Evolutionary conservation across 2,888 invertebrate genomes (phyloP).

Genomic region (Acleris laterana): DNA sequence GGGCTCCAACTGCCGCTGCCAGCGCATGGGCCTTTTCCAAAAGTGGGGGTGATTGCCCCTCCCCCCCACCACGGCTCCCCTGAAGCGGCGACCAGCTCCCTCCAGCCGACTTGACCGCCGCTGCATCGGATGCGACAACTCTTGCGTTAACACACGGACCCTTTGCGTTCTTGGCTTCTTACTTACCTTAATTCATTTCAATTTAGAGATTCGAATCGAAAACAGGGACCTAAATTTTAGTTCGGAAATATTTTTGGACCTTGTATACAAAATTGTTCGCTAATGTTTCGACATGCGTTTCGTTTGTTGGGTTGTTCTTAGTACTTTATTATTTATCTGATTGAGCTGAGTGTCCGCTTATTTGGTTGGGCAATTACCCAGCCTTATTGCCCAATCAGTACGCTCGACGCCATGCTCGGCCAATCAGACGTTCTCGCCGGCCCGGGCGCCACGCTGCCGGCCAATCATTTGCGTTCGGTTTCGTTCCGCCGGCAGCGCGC

Average conservation of each 20-base stretch:
- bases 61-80: slow-evolving; percentile 49
- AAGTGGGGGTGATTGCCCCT: slow-evolving; percentile 88
- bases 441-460: slow-evolving; percentile 63
- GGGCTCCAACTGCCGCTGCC: slow-evolving; percentile 95
- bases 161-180: slow-evolving; percentile 63
- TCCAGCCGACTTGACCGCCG: slow-evolving; percentile 76
- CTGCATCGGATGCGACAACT: slow-evolving; percentile 72
- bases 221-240: slow-evolving; percentile 80
- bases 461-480: slow-evolving; percentile 48
- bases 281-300: slow-evolving; percentile 43
- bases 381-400: slow-evolving; percentile 89
- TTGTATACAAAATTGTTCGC: slow-evolving; percentile 67
- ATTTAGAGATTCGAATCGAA: slow-evolving; percentile 66
- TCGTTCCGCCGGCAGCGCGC: slow-evolving; percentile 58
- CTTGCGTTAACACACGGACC: slow-evolving; percentile 70
- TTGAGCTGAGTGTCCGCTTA: slow-evolving; percentile 80
- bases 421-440: slow-evolving; percentile 69
- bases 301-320: slow-evolving; percentile 44
- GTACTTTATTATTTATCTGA: slow-evolving; percentile 62
- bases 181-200: slow-evolving; percentile 48
- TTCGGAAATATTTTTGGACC: slow-evolving; percentile 79
- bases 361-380: slow-evolving; percentile 89
- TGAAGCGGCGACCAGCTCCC: slow-evolving; percentile 71
- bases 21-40: slow-evolving; percentile 94
- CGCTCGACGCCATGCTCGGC: slow-evolving; percentile 71